Evolutionary conservation across 2,888 invertebrate genomes (phyloP), one percentile per base, ranked within the genome.

Genomic region (Melitaea athalia): DNA sequence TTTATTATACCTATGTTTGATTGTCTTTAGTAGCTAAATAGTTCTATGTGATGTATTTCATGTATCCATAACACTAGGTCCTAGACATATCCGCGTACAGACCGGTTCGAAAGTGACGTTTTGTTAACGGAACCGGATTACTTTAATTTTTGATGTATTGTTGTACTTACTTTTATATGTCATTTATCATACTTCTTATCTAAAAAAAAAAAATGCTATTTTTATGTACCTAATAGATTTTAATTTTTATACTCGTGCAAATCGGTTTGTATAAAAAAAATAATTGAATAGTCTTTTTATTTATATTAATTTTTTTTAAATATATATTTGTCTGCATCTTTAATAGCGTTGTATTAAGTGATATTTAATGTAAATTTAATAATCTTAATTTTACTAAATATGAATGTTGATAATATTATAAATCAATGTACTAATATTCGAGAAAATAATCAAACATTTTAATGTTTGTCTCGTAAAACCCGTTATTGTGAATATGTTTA

Each of bases 81-180:
- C 77, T 63, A 63, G 74, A 76, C 50, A 59, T 64, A 62, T 72
- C 72, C 77, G 71, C 79, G 78, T 81, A 77, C 69, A 78, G 85
- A 90, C 88, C 87, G 88, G 89, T 89, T 89, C 77, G 89, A 89
- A 91, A 89, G 89, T 85, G 81, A 84, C 82, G 85, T 84, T 85
- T 87, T 86, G 85, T 85, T 84, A 78, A 81, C 79, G 81, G 81
- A 87, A 88, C 87, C 87, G 85, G 86, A 86, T 83, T 81, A 78
- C 79, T 83, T 84, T 84, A 82, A 84, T 85, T 63, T 72, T 72
- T 64, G 59, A 64, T 59, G 55, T 57, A 68, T 67, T 59, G 69
- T 59, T 57, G 60, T 53, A 64, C 42, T 71, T 64, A 66, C 66
- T 68, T 64, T 64, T 68, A 63, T 49, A 57, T 52, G 45, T 43